Percentiles rank a stretch among this genome's conserved stretches.
These are phyloP conservation scores for Porites evermanni DNA, from an alignment of 92 coral and sea anemone species.

Conservation along the genomic window DNA sequence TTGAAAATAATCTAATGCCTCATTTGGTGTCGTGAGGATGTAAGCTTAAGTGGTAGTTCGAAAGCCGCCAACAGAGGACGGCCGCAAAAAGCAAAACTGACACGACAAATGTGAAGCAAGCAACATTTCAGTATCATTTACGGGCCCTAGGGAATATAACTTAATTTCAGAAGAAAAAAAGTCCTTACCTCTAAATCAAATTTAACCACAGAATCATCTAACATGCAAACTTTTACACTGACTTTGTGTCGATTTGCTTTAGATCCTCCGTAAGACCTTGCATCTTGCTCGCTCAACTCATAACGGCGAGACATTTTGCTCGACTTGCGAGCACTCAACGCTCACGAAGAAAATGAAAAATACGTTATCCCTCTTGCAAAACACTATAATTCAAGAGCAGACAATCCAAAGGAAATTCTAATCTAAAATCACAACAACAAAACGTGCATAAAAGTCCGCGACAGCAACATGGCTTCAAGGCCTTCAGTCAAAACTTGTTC, in stretches of 20 bases:
- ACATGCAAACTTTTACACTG: slow-evolving; percentile 94
- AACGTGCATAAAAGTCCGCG: slow-evolving; percentile 15
- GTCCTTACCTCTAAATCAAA: slow-evolving; percentile 94
- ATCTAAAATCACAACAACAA: slow-evolving; percentile 37
- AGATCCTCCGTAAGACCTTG: slow-evolving; percentile 68
- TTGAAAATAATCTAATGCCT: not conserved
- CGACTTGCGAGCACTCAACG: not conserved
- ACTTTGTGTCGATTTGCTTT: slow-evolving; percentile 75
- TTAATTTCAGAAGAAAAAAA: not conserved
- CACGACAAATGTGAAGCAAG: not conserved
- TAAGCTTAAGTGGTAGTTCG: not conserved
- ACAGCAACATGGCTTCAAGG: slow-evolving; percentile 56
- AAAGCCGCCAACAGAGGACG: not conserved
- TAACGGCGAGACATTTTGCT: slow-evolving; percentile 84
- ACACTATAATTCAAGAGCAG: slow-evolving; percentile 28
- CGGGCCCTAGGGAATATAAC: not conserved
- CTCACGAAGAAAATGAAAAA: slow-evolving; percentile 3
- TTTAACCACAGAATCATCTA: slow-evolving; percentile 98
- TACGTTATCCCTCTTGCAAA: not conserved
- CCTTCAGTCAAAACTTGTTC: slow-evolving; percentile 13
- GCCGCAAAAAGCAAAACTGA: too few relatives aligned
- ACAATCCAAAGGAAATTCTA: not conserved
- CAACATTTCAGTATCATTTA: not conserved
- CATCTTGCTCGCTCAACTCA: slow-evolving; percentile 76
- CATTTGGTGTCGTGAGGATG: not conserved